These are phyloP conservation scores for Ceryle rudis DNA, from an alignment of 2,797 vertebrate species.

Conservation along the genomic window DNA sequence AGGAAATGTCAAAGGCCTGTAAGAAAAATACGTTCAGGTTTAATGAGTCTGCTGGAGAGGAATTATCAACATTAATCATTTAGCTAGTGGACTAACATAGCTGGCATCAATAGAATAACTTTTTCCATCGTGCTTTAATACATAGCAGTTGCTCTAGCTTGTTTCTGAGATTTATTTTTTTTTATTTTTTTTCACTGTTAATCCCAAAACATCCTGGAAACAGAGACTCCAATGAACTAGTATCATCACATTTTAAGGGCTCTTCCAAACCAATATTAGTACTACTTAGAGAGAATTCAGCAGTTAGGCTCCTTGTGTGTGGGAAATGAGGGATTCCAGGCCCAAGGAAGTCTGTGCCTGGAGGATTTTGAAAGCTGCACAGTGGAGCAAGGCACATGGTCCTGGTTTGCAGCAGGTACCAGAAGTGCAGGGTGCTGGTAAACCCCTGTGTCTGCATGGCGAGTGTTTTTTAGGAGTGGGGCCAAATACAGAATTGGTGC, in stretches of 20 bases:
- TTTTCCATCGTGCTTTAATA: constrained; percentile 68
- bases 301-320: not conserved
- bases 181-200: not conserved
- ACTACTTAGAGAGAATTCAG: not conserved
- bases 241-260: not conserved
- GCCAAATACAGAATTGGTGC: not conserved
- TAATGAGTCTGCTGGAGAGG: constrained; percentile 76
- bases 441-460: not conserved
- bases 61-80: constrained; percentile 82
- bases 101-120: constrained; percentile 75
- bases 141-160: constrained; percentile 36
- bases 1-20: constrained; percentile 75
- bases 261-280: not conserved
- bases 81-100: constrained; percentile 64
- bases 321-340: not conserved
- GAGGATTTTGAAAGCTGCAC: not conserved
- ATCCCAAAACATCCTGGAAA: constrained; percentile 61
- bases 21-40: constrained; percentile 77
- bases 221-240: not conserved
- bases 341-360: fast-evolving
- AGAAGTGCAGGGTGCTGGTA: not conserved
- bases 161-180: not conserved
- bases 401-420: not conserved
- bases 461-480: not conserved
- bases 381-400: fast-evolving